Base-by-base conservation (phyloP, 2,113 vertebrate genomes). In the Aspiorhynchus laticeps region DNA sequence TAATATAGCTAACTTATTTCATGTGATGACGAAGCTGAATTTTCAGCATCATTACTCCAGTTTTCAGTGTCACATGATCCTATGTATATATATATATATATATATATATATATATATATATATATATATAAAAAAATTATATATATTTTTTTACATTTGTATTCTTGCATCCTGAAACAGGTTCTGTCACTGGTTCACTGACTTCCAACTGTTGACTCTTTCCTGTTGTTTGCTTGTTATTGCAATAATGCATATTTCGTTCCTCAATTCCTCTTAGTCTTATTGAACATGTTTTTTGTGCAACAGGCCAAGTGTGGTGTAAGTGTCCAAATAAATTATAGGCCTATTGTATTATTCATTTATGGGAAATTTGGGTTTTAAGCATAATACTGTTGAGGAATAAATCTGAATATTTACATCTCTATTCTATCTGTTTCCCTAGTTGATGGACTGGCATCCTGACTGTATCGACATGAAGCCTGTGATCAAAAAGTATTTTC, bases 391-490 rank as follows among this genome's bases (percentile, higher is more conserved):
- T 9, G 24, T 41, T 41, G 69, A 41, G 19, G 24, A 75, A 14
- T 75, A 75, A 26, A 24, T 76, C 46, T 53, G 14, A 53, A 48
- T 53, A 3, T 51, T 78, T 28, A 31, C 75, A 28, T 77, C 17
- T 78, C 14, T 31, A 4, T 51, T 77, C 14, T 9, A 15, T 77
- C 36, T 65, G 53, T 75, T 43, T 75, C 7, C 0, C n/a, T 74
- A 84, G 53, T 1, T 26, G 11, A 10, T 43, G 19, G 33, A 12
- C 26, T 21, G 19, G 14, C 6, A 19, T 8, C 14, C 46, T 2
- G 41, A 31, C 56, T 77, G 61, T 53, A 10, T 48, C 5, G 11
- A 33, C 31, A 85, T 88, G 74, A 84, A 69, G 21, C 26, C 69
- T 65, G 43, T 5, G 76, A 71, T 53, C 33, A 41, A 67, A 78